Percentiles rank a stretch among this genome's conserved stretches.
These are phyloP conservation scores for Heliconius sara DNA, from an alignment of 2,888 invertebrate species.

Conservation along the genomic window DNA sequence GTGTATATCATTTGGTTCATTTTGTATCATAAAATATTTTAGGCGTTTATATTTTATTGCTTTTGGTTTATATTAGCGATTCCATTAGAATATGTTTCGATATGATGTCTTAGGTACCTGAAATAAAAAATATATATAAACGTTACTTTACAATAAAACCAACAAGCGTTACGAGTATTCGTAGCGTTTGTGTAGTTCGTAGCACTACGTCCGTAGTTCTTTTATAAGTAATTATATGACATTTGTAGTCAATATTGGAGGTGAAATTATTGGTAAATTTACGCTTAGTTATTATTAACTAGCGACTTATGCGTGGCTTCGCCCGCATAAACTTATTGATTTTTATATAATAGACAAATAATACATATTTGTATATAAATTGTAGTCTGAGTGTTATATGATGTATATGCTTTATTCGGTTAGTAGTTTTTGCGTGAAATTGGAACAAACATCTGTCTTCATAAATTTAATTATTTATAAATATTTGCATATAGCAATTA, in stretches of 20 bases:
- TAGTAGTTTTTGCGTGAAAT: no score
- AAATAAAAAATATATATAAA: neutral
- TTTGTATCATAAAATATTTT: neutral
- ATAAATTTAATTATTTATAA: no score
- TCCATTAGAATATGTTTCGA: neutral
- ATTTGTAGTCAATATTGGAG: neutral
- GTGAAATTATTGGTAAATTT: neutral
- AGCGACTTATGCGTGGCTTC: no score
- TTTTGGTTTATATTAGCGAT: neutral
- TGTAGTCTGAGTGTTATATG: no score
- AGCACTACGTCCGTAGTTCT: no score
- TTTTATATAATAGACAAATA: no score
- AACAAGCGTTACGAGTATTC: neutral
- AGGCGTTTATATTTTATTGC: neutral
- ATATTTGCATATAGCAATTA: neutral
- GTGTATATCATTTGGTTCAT: neutral
- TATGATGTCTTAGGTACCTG: constrained; percentile 1
- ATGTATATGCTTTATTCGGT: no score
- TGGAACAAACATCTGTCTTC: no score
- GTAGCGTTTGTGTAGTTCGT: neutral
- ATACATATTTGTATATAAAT: no score
- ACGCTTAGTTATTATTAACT: neutral
- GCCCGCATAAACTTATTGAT: no score
- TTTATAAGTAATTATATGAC: neutral
- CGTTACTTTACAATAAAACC: neutral